These are phyloP conservation scores for Spheniscus mendiculus DNA, from an alignment of 2,113 vertebrate genomes.

Conservation along the genomic window DNA sequence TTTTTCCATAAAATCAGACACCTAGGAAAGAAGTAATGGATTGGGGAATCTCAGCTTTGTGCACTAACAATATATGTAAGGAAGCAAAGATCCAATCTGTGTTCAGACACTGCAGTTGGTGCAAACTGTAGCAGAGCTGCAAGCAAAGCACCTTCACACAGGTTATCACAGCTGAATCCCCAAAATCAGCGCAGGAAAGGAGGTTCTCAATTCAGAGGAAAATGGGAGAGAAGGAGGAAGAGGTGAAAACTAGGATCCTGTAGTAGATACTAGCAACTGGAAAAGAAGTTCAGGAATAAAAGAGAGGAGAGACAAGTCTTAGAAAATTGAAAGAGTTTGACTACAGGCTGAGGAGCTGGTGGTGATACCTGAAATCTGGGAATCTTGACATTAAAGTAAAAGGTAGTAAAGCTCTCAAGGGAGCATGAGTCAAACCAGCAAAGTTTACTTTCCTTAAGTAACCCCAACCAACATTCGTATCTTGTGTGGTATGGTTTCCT, in stretches of 20 bases:
- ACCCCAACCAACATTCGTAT: neutral
- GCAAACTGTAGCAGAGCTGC: neutral
- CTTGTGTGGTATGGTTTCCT: neutral
- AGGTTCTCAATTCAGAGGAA: neutral
- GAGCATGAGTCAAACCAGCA: neutral
- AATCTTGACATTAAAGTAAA: neutral
- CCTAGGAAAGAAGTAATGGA: neutral
- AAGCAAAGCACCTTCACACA: neutral
- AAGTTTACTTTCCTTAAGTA: neutral
- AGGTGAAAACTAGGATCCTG: neutral
- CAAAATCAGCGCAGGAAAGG: neutral
- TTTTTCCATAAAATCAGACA: neutral
- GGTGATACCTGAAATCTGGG: neutral
- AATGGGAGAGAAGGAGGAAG: neutral
- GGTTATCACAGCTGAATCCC: neutral
- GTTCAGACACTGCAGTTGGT: neutral
- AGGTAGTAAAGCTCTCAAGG: neutral
- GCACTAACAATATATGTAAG: rapidly evolving
- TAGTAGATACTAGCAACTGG: neutral
- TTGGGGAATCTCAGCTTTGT: neutral
- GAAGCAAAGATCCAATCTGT: neutral
- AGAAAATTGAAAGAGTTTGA: neutral
- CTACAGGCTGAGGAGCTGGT: neutral
- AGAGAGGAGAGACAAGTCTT: neutral
- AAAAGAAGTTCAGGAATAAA: neutral